phyloP scores from a whole-genome alignment of 2,888 invertebrate species.

The Acanthosepion lycidas region DNA sequence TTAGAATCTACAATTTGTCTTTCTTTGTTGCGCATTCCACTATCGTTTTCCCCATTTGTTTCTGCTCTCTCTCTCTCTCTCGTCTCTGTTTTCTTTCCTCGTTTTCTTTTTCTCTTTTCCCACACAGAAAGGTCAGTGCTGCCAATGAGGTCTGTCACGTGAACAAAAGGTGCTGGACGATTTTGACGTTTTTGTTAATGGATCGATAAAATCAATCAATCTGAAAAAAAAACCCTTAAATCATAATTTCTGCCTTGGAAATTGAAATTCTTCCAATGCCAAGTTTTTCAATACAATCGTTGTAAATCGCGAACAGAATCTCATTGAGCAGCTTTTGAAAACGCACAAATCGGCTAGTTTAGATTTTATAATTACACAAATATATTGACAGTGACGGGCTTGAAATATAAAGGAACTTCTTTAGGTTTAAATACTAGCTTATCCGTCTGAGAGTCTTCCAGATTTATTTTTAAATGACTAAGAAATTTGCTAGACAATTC shows the following conservation, averaged over 20 bases:
- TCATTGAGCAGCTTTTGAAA: not conserved
- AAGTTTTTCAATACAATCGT: not conserved
- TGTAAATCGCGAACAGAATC: not conserved
- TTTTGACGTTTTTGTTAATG: not conserved
- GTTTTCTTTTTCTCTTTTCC: not conserved
- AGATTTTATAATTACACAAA: too few species aligned
- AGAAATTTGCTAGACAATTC: too few species aligned
- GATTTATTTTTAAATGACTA: too few species aligned
- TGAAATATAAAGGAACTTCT: too few species aligned
- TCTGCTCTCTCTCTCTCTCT: not conserved
- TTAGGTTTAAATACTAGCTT: too few species aligned
- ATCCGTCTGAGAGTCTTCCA: too few species aligned
- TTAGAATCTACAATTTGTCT: too few species aligned
- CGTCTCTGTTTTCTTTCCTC: not conserved
- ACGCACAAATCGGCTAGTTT: too few species aligned
- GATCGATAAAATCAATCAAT: conserved; percentile 2
- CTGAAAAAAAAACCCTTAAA: not conserved
- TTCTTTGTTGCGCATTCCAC: too few species aligned
- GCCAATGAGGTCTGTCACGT: not conserved
- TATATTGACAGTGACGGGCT: too few species aligned
- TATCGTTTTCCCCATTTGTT: too few species aligned
- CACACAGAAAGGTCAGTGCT: not conserved
- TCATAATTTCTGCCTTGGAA: not conserved
- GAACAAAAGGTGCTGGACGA: not conserved
- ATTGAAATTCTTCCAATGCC: not conserved